Percentiles rank a stretch among this genome's conserved stretches.
phyloP scores from a whole-genome alignment of 2,888 invertebrate genomes.

The Cryptus armator region DNA sequence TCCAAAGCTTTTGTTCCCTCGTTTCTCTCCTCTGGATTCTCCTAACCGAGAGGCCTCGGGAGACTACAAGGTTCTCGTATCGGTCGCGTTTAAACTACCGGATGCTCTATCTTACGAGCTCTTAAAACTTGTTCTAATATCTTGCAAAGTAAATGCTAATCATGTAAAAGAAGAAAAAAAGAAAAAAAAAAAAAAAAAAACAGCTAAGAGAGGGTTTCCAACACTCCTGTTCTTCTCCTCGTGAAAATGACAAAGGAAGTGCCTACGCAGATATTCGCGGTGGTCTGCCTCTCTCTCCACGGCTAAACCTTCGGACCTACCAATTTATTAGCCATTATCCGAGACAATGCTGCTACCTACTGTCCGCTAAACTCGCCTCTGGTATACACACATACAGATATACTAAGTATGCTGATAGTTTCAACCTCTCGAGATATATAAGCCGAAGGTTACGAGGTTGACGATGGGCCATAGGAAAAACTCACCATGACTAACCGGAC shows the following conservation, averaged over 20 bases:
- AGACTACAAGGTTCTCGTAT: conserved; percentile 55
- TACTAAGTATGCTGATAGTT: background rate
- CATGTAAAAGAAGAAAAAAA: conserved; percentile 65
- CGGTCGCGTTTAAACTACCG: conserved; percentile 53
- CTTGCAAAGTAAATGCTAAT: conserved; percentile 67
- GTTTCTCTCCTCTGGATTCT: conserved; percentile 46
- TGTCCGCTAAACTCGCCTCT: conserved; percentile 74
- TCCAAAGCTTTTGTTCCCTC: conserved; percentile 53
- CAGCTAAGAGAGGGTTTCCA: conserved; percentile 27
- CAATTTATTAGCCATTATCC: conserved; percentile 84
- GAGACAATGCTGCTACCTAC: conserved; percentile 83
- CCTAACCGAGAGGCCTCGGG: too few species aligned
- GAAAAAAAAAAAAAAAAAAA: conserved; percentile 63
- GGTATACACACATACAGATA: conserved; percentile 10
- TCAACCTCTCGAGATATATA: background rate
- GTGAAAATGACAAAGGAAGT: conserved; percentile 71
- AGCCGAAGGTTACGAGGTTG: conserved; percentile 32
- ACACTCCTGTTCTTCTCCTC: conserved; percentile 69
- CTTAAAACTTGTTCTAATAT: conserved; percentile 55
- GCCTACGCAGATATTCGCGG: conserved; percentile 72
- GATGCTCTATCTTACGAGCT: conserved; percentile 26
- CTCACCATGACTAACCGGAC: background rate
- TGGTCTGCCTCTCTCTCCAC: conserved; percentile 74
- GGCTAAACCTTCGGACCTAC: conserved; percentile 52
- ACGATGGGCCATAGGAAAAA: conserved; percentile 12